Base-by-base conservation (phyloP, 2,113 vertebrate genomes). In the Benthochromis sp. region DNA sequence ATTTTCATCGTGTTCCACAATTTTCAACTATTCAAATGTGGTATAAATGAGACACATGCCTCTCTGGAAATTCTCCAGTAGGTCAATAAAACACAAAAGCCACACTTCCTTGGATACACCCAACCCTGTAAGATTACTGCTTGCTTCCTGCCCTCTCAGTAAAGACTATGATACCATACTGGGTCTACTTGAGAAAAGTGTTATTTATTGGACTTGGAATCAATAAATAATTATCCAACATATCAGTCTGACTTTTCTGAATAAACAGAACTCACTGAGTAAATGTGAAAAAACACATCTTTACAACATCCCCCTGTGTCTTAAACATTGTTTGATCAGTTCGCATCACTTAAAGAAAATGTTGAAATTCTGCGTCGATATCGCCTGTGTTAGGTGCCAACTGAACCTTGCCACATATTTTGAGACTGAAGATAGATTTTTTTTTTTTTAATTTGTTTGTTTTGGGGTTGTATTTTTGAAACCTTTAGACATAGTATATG, bases 1-100 rank as follows among this genome's bases (percentile, higher is more conserved):
- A 6, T 8, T 31, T 73, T 73, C 2, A 1, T 9, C 0, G 3
- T 1, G 13, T 71, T 14, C 3, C 2, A 50, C 14, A 50, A 31
- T 78, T 29, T 50, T 6, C 43, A 78, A 29, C 24, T 0, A 31
- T 76, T 76, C 21, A 50, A 2, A 29, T 29, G 24, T 78, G 71
- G 71, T 50, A 47, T 76, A 12, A 76, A 76, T 76, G 2, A 50
- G 24, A 50, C 43, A 76, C 14, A 16, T 19, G 43, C 24, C 43
- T 50, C 43, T 76, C 43, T 73, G 21, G 8, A 2, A 76, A 29
- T 47, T 11, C 3, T 47, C 40, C 40, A 47, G 8, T 1, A 29
- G 21, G 14, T 27, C 21, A 17, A 76, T 76, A 76, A 29, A 27
- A 76, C 43, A 31, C 24, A 24, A 76, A 50, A 47, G 40, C 40